Evolutionary conservation across 1,140 invertebrate genomes (phyloP).

Genomic region (Oppia nitens): DNA sequence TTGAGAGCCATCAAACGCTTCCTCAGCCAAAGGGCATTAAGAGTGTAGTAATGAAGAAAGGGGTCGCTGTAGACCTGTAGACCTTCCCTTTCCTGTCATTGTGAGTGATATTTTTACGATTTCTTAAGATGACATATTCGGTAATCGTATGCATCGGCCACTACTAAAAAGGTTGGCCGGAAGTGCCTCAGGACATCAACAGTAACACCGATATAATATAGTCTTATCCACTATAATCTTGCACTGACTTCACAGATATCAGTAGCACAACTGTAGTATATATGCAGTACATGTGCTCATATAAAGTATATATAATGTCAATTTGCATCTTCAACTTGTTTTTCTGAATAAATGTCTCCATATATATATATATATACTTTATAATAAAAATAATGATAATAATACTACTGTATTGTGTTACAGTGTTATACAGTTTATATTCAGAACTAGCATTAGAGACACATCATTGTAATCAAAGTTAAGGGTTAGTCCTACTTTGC

Average conservation of each 20-base stretch:
- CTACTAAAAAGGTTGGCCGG: background rate
- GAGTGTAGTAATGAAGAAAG: background rate
- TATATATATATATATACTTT: too few species aligned
- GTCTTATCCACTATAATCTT: background rate
- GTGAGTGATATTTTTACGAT: background rate
- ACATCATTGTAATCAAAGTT: background rate
- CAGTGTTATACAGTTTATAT: background rate
- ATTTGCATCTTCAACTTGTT: background rate
- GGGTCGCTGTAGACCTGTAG: background rate
- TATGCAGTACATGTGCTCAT: too few species aligned
- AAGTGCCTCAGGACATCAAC: background rate
- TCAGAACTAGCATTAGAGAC: background rate
- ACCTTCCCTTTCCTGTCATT: background rate
- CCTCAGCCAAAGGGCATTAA: background rate
- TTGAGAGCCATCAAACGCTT: background rate
- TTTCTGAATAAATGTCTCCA: background rate
- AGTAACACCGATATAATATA: background rate
- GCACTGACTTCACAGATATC: background rate
- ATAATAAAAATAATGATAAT: background rate
- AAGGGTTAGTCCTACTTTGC: background rate
- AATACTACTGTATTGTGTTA: background rate
- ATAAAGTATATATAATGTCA: background rate
- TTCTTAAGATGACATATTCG: background rate
- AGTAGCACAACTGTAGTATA: too few species aligned
- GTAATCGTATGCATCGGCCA: background rate